phyloP scores from a whole-genome alignment of 2,113 vertebrate genomes.

The Cyanocitta stelleri region DNA sequence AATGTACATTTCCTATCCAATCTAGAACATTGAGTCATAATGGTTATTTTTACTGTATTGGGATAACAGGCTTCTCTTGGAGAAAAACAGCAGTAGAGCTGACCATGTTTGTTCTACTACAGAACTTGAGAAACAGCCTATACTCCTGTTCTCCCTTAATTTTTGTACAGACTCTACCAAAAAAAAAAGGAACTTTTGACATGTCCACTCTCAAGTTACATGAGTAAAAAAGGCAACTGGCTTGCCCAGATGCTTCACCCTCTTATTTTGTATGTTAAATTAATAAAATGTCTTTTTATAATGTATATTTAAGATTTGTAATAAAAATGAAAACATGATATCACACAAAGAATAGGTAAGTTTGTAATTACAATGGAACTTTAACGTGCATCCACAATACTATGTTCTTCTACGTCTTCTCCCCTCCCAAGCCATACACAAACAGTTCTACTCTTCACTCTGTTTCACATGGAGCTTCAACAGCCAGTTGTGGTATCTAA shows the following conservation, averaged over 20 bases:
- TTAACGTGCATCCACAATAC: slow-evolving; percentile 26
- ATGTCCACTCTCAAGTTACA: slow-evolving; percentile 43
- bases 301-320: slow-evolving; percentile 58
- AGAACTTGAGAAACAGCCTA: background rate
- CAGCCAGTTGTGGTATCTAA: background rate
- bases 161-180: background rate
- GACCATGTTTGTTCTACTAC: background rate
- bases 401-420: background rate
- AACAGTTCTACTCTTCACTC: slow-evolving; percentile 5
- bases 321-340: slow-evolving; percentile 54
- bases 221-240: background rate
- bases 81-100: background rate
- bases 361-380: slow-evolving; percentile 50
- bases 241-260: slow-evolving; percentile 22
- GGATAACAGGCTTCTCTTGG: background rate
- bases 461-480: background rate
- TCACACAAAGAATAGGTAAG: slow-evolving; percentile 50
- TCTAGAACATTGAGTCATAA: background rate
- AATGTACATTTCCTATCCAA: background rate
- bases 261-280: slow-evolving; percentile 19
- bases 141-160: background rate
- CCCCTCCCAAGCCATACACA: background rate
- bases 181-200: slow-evolving; percentile 49
- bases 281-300: slow-evolving; percentile 28
- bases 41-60: background rate